Base-by-base conservation (phyloP, 2,113 vertebrate genomes). In the Callospermophilus lateralis region DNA sequence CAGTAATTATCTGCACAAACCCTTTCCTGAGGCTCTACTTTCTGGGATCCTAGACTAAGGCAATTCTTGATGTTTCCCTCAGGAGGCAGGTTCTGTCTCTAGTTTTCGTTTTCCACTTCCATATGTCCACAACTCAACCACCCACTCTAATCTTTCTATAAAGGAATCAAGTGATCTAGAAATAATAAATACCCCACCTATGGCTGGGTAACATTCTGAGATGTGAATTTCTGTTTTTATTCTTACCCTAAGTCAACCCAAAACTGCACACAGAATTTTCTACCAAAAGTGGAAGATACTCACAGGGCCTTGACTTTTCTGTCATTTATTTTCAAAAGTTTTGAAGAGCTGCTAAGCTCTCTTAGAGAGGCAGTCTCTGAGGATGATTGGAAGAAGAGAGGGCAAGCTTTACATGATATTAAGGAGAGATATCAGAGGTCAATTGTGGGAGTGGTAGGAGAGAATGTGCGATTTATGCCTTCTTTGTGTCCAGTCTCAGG, bases 301-400 rank as follows among this genome's bases (percentile, higher is more conserved):
- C 53, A 39, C 4, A 73, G 37, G 37, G 72, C 24, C 61, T 94
- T 39, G 30, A n/a, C 34, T 81, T 96, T 73, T 45, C 39, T 70
- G 16, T 92, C 9, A 70, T 53, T 84, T 95, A 76, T 80, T 94
- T 93, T 58, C 53, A 77, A 81, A 95, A 77, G 73, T 94, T 70
- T 48, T 63, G 30, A 73, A 89, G 48, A 90, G 39, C 11, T 65
- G 12, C 76, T 53, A 67, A 95, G 32, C 12, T 11, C n/a, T 70
- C 22, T 39, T 12, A 45, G 37, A 95, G 7, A 87, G 15, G 28
- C 34, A 78, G 61, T 63, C 30, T 78, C 81, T 39, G 48, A 96
- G 67, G 37, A 34, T 19, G 89, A 83, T 1, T 83, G 55, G 76
- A 39, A 81, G 26, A 28, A 51, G 37, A 70, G 20, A 91, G n/a